phyloP scores from a whole-genome alignment of 2,113 vertebrate species.

The Solea solea region DNA sequence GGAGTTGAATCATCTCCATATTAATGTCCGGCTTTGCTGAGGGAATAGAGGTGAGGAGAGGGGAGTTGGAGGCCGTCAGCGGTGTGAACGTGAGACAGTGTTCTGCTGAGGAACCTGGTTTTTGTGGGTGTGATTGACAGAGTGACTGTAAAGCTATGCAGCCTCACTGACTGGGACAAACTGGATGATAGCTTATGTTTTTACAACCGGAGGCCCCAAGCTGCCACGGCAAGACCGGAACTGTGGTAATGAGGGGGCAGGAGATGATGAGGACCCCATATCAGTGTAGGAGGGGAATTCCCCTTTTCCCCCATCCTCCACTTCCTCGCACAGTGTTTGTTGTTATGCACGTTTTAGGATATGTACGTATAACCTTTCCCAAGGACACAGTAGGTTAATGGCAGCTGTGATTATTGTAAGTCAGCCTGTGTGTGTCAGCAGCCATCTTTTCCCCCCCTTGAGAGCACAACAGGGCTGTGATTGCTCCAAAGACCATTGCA shows the following conservation, averaged over 20 bases:
- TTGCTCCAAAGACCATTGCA: conserved; percentile 63
- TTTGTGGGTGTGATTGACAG: conserved; percentile 40
- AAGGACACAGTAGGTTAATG: conserved; percentile 58
- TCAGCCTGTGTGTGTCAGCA: conserved; percentile 56
- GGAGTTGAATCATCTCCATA: conserved; percentile 74
- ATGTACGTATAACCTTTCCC: conserved; percentile 46
- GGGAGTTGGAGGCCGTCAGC: conserved; percentile 22
- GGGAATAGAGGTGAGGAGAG: conserved; percentile 44
- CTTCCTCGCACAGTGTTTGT: conserved; percentile 24
- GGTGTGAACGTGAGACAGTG: conserved; percentile 39
- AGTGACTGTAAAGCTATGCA: conserved; percentile 39
- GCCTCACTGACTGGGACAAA: conserved; percentile 30
- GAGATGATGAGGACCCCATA: conserved; percentile 53
- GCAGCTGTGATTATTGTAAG: conserved; percentile 60
- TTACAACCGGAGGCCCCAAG: conserved; percentile 46
- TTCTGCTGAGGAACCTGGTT: background rate
- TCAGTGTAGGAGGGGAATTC: conserved; percentile 41
- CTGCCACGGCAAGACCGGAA: conserved; percentile 37
- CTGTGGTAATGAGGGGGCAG: conserved; percentile 44
- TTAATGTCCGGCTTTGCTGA: conserved; percentile 70
- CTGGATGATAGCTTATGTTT: conserved; percentile 43
- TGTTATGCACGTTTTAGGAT: conserved; percentile 26
- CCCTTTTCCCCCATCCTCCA: conserved; percentile 8
- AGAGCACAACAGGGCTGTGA: conserved; percentile 64
- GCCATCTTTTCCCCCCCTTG: conserved; percentile 49